These are phyloP conservation scores for Scylla paramamosain DNA, from an alignment of 1,140 invertebrate species.

Conservation along the genomic window DNA sequence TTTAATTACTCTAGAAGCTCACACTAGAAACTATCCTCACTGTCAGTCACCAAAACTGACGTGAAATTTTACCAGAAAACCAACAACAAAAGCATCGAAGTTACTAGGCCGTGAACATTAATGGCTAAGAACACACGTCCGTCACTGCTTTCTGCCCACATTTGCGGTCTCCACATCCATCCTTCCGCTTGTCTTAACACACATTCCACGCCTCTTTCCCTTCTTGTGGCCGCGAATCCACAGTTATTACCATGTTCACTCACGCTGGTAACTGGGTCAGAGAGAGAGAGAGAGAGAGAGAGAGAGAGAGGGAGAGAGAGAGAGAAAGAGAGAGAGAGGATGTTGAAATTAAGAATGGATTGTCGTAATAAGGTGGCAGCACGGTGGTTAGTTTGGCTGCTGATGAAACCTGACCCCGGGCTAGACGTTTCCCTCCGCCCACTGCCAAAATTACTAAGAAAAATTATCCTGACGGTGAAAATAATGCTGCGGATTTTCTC, in stretches of 20 bases:
- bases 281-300: background rate
- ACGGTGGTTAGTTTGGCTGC: background rate
- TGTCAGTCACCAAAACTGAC: too few relatives aligned
- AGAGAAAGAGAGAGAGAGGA: background rate
- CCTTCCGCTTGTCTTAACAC: background rate
- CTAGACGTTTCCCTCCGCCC: background rate
- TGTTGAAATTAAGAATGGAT: background rate
- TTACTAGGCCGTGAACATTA: too few relatives aligned
- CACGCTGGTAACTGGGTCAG: background rate
- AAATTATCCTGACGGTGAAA: background rate
- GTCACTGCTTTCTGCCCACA: background rate
- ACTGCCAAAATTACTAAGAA: background rate
- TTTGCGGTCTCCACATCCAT: background rate
- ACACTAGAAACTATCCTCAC: too few relatives aligned
- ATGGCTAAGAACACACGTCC: background rate
- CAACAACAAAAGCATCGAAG: too few relatives aligned
- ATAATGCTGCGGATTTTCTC: too few relatives aligned
- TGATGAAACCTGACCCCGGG: background rate
- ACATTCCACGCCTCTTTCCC: background rate
- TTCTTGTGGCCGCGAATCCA: background rate
- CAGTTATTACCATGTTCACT: background rate
- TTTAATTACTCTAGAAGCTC: too few relatives aligned
- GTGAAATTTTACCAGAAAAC: too few relatives aligned
- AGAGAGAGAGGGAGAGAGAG: conserved; percentile 3
- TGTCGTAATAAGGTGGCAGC: background rate